Conservation (phyloP, 1,140 invertebrate genomes). For the Drosophila subobscura region DNA sequence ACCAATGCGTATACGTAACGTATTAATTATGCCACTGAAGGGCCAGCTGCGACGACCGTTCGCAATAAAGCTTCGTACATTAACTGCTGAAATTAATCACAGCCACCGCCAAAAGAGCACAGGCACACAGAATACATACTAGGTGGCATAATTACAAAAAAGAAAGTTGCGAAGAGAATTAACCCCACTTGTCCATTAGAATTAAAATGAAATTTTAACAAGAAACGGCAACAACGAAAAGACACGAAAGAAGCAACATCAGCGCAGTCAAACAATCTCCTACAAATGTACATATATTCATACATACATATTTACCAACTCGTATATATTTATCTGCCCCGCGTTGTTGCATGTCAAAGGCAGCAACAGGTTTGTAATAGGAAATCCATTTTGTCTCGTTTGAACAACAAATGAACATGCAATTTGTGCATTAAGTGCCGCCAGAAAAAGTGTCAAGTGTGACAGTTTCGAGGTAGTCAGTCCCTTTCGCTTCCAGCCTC, state of each 20-base stretch:
- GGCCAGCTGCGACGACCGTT: constrained; percentile 25
- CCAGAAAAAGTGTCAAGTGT: constrained; percentile 69
- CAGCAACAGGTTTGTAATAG: constrained; percentile 46
- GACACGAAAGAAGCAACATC: too few relatives aligned
- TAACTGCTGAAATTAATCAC: constrained; percentile 74
- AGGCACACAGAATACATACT: constrained; percentile 6
- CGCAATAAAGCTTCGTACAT: constrained; percentile 30
- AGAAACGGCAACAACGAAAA: constrained; percentile 2
- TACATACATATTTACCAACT: constrained; percentile 12
- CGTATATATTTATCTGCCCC: neutral
- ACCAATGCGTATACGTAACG: constrained; percentile 74
- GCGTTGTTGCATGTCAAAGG: constrained; percentile 59
- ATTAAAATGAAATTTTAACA: constrained; percentile 66
- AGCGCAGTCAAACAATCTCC: neutral
- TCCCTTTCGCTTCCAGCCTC: constrained; percentile 36
- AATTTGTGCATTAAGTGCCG: constrained; percentile 74
- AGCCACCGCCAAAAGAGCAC: constrained; percentile 33
- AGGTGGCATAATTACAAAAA: constrained; percentile 51
- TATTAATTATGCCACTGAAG: constrained; percentile 66
- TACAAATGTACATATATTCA: too few relatives aligned
- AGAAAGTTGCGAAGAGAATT: constrained; percentile 60
- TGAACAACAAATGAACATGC: constrained; percentile 66
- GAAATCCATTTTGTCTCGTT: constrained; percentile 64
- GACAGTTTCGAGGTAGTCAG: constrained; percentile 47
- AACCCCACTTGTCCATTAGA: constrained; percentile 19